Evolutionary conservation across 1,140 invertebrate species (phyloP).

Genomic region (Drosophila auraria): DNA sequence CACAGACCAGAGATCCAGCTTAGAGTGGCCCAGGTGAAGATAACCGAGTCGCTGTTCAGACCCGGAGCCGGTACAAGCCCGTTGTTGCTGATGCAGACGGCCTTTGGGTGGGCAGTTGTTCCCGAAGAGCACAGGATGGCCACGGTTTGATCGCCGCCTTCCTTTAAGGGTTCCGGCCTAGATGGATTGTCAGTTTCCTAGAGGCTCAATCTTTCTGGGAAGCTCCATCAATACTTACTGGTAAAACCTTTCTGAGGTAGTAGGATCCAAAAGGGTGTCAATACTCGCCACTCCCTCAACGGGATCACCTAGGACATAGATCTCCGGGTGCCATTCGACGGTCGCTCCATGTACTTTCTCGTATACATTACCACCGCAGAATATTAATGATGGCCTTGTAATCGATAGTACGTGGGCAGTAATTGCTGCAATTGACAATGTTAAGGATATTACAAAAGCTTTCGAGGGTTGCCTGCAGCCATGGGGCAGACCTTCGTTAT

Average conservation of each 20-base stretch:
- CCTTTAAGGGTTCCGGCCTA: background rate
- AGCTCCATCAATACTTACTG: background rate
- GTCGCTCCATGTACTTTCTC: too few species aligned
- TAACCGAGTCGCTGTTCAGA: background rate
- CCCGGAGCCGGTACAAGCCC: background rate
- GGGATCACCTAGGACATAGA: background rate
- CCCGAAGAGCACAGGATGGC: background rate
- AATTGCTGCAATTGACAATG: too few species aligned
- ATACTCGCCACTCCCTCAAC: background rate
- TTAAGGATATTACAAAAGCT: too few species aligned
- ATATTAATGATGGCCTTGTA: too few species aligned
- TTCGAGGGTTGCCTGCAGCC: too few species aligned
- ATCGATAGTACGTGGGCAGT: too few species aligned
- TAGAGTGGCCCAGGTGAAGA: background rate
- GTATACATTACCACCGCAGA: too few species aligned
- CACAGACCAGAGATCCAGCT: background rate
- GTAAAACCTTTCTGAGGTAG: background rate
- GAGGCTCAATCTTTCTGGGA: too few species aligned
- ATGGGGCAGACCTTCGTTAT: too few species aligned
- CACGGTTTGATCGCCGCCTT: background rate
- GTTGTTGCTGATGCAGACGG: background rate
- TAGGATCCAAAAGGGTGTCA: background rate
- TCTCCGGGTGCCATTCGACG: background rate
- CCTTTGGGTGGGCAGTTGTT: background rate
- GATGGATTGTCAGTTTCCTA: background rate